These are phyloP conservation scores for Hydrocynus forskahlii DNA, from an alignment of 2,797 vertebrate genomes.

Conservation along the genomic window DNA sequence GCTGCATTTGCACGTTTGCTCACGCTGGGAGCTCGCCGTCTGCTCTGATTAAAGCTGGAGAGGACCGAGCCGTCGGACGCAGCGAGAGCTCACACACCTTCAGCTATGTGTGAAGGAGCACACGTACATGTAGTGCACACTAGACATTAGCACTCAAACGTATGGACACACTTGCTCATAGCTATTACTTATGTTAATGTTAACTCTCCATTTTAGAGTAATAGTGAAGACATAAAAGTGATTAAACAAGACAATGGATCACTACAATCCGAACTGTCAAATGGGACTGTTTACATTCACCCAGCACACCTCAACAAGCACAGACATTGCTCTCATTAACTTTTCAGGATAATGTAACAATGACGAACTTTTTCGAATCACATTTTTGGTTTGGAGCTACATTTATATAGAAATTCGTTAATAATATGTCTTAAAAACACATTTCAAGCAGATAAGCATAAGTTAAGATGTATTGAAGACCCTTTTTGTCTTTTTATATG, in stretches of 20 bases:
- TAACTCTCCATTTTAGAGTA: not conserved
- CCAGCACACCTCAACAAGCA: not conserved
- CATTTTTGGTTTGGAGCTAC: too few species aligned
- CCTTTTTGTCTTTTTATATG: too few species aligned
- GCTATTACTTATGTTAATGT: not conserved
- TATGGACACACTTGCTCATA: not conserved
- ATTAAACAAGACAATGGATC: too few species aligned
- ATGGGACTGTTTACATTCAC: not conserved
- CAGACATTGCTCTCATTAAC: too few species aligned
- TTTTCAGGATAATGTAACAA: too few species aligned
- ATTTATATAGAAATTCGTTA: too few species aligned
- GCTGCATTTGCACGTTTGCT: slow-evolving; percentile 72
- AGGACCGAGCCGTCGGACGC: slow-evolving; percentile 32
- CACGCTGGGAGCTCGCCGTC: slow-evolving; percentile 56
- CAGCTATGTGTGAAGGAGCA: slow-evolving; percentile 20
- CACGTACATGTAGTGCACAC: not conserved
- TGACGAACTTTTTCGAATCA: too few species aligned
- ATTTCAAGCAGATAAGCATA: too few species aligned
- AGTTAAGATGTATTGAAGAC: too few species aligned
- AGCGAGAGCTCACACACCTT: slow-evolving; percentile 30
- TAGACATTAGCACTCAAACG: not conserved
- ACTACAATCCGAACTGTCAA: not conserved
- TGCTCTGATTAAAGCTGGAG: slow-evolving; percentile 55
- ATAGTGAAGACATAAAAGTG: not conserved
- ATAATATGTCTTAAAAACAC: too few species aligned